These are phyloP conservation scores for Apocrypta bakeri DNA, from an alignment of 1,140 invertebrate species.

Conservation along the genomic window DNA sequence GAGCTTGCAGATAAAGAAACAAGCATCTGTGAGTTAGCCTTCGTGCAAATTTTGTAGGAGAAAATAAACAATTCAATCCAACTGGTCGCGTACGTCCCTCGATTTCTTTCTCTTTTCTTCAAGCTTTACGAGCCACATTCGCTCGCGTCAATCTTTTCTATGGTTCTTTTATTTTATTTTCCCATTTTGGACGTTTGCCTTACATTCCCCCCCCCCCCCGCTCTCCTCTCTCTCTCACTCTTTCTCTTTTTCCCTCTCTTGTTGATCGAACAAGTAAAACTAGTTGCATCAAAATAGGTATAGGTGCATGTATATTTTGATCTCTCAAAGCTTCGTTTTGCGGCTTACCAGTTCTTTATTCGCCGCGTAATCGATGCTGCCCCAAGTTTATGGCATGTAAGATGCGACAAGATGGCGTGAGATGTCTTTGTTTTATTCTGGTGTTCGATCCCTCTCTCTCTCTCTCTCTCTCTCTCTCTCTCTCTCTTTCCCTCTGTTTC, in stretches of 20 bases:
- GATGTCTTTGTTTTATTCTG: conserved; percentile 5
- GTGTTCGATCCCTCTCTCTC: no score
- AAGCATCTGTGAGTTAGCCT: no score
- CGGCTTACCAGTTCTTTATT: conserved; percentile 26
- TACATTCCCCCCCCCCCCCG: no score
- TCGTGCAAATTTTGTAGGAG: no score
- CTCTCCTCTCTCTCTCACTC: no score
- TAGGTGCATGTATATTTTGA: not conserved
- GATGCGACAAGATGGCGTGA: not conserved
- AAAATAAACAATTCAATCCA: conserved; percentile 31
- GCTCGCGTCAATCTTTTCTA: not conserved
- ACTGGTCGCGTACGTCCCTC: not conserved
- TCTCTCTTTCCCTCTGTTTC: no score
- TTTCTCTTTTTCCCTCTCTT: no score
- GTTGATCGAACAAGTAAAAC: no score
- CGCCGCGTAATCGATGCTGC: not conserved
- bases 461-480: no score
- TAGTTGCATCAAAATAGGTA: no score
- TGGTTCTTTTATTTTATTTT: conserved; percentile 23
- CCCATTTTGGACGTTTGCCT: not conserved
- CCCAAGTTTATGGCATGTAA: conserved; percentile 8
- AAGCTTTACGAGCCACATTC: not conserved
- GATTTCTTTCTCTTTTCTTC: not conserved
- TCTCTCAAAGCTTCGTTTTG: not conserved
- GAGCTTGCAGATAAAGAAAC: no score